These are phyloP conservation scores for Crenuchus spilurus DNA, from an alignment of 2,797 vertebrate genomes.

Conservation along the genomic window DNA sequence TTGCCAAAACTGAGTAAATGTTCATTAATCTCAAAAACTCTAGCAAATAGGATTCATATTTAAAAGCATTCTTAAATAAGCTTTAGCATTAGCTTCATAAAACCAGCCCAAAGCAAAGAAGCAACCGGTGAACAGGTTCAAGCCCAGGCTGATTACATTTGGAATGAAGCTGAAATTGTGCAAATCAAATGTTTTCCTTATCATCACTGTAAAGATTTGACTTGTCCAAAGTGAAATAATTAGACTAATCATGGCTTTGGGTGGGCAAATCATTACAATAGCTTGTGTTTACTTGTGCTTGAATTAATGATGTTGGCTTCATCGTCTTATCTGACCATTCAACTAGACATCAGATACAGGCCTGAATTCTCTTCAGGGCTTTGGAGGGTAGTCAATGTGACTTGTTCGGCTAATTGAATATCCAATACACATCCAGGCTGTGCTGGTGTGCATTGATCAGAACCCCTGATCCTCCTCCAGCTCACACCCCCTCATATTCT, in stretches of 20 bases:
- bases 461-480: conserved; percentile 9
- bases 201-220: not conserved
- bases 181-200: not conserved
- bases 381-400: conserved; percentile 15
- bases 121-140: no score
- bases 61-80: no score
- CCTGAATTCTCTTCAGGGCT: not conserved
- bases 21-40: no score
- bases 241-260: not conserved
- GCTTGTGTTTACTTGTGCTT: not conserved
- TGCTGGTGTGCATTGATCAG: conserved; percentile 36
- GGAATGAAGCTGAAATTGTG: not conserved
- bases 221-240: no score
- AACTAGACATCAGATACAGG: not conserved
- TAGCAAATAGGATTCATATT: no score
- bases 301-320: not conserved
- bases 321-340: not conserved
- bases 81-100: no score
- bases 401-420: conserved; percentile 52
- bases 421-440: conserved; percentile 47
- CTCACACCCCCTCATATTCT: conserved; percentile 4
- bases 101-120: no score
- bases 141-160: no score
- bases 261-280: not conserved
- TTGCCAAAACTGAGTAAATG: no score